A percentile compares a stretch with the other conserved stretches of the same genome.
These are phyloP conservation scores for Amphipoea oculea DNA, from an alignment of 2,888 invertebrate species.

Conservation along the genomic window DNA sequence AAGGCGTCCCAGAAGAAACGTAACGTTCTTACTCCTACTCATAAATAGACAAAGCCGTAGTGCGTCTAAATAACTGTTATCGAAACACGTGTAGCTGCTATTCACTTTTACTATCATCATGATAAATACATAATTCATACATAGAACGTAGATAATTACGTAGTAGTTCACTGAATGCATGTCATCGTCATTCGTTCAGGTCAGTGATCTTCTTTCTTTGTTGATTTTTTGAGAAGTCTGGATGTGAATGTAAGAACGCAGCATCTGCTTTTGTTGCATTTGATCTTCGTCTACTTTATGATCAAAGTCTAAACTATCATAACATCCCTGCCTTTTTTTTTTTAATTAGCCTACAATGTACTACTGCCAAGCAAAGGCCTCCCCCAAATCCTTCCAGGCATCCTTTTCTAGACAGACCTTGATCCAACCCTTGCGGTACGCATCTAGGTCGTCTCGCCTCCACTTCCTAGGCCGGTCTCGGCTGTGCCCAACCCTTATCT, in stretches of 20 bases:
- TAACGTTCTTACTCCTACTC: neutral
- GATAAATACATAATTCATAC: slow-evolving; percentile 21
- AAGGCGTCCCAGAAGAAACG: no score
- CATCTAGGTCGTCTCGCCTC: neutral
- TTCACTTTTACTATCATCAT: slow-evolving; percentile 51
- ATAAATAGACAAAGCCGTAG: slow-evolving; percentile 26
- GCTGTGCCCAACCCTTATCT: neutral
- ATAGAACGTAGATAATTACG: slow-evolving; percentile 19
- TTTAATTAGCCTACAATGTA: neutral
- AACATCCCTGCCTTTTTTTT: neutral
- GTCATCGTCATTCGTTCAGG: neutral
- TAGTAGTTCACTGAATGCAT: slow-evolving; percentile 5
- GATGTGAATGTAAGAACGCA: neutral
- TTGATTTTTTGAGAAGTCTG: neutral
- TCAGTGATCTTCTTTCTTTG: slow-evolving; percentile 7
- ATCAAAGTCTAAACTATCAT: neutral
- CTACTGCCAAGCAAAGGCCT: neutral
- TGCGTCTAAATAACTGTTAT: slow-evolving; percentile 41
- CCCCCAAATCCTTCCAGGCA: neutral
- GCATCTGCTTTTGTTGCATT: neutral
- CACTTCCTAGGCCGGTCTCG: neutral
- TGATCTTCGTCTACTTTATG: neutral
- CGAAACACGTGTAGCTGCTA: slow-evolving; percentile 37
- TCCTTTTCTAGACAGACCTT: neutral
- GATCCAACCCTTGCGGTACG: neutral